These are phyloP conservation scores for Macrobrachium rosenbergii DNA, from an alignment of 1,140 invertebrate genomes.

Conservation along the genomic window DNA sequence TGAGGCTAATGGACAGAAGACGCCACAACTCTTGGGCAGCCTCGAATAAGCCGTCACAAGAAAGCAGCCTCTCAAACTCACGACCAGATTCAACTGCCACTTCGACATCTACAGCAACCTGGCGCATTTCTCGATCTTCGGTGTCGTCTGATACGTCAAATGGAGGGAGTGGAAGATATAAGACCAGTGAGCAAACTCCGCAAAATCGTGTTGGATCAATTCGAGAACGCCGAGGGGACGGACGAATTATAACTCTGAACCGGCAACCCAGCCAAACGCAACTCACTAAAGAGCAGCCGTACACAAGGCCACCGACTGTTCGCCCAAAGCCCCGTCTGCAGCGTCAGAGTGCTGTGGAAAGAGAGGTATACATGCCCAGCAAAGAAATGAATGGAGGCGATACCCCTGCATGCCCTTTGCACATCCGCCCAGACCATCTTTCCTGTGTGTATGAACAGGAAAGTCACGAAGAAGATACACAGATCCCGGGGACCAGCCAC, in stretches of 20 bases:
- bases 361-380: slow-evolving; percentile 52
- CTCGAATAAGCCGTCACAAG: slow-evolving; percentile 89
- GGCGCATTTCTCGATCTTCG: slow-evolving; percentile 74
- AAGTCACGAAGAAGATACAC: slow-evolving; percentile 61
- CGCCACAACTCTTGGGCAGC: slow-evolving; percentile 88
- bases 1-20: slow-evolving; percentile 76
- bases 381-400: slow-evolving; percentile 25
- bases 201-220: slow-evolving; percentile 36
- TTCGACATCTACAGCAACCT: slow-evolving; percentile 80
- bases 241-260: slow-evolving; percentile 27
- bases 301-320: not conserved
- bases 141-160: slow-evolving; percentile 66
- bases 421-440: slow-evolving; percentile 60
- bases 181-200: not conserved
- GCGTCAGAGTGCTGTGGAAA: slow-evolving; percentile 59
- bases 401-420: slow-evolving; percentile 57
- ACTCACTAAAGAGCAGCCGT: slow-evolving; percentile 3
- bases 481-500: slow-evolving; percentile 25
- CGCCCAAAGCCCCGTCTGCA: slow-evolving; percentile 62
- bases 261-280: slow-evolving; percentile 45
- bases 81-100: slow-evolving; percentile 91
- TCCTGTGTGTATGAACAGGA: slow-evolving; percentile 66
- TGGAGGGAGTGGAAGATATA: slow-evolving; percentile 32
- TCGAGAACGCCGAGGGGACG: slow-evolving; percentile 34
- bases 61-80: slow-evolving; percentile 84